Evolutionary conservation across 2,113 vertebrate species (phyloP).

Genomic region (Psephotus haematonotus): DNA sequence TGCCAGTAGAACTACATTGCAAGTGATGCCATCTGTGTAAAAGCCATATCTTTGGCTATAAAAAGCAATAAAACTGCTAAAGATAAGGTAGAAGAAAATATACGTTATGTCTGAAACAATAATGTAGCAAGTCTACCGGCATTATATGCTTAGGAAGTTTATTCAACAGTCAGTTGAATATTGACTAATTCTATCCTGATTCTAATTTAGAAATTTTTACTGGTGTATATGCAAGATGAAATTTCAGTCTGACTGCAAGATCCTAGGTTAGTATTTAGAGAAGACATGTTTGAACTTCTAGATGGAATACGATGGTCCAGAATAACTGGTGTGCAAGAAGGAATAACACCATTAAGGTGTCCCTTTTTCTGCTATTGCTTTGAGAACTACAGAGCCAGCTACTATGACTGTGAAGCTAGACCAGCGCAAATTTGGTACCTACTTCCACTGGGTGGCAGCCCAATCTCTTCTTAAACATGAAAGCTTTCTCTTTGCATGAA

Average conservation of each 20-base stretch:
- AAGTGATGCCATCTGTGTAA: background rate
- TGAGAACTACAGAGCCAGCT: fast-evolving
- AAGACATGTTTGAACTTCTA: background rate
- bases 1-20: background rate
- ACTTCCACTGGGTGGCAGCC: conserved; percentile 61
- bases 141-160: background rate
- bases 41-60: background rate
- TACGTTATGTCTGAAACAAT: background rate
- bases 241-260: background rate
- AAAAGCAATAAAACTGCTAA: background rate
- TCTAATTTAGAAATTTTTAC: background rate
- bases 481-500: background rate
- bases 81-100: background rate
- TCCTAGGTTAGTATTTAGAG: background rate
- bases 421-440: background rate
- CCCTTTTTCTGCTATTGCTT: background rate
- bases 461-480: background rate
- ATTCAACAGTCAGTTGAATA: background rate
- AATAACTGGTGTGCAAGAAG: background rate
- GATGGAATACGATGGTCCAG: background rate
- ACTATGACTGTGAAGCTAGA: fast-evolving
- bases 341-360: fast-evolving
- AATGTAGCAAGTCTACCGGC: background rate
- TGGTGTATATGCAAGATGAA: background rate
- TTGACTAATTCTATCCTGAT: background rate